Evolutionary conservation across 92 coral and sea anemone species (phyloP).

Genomic region (Hydrozoanthus gracilis): DNA sequence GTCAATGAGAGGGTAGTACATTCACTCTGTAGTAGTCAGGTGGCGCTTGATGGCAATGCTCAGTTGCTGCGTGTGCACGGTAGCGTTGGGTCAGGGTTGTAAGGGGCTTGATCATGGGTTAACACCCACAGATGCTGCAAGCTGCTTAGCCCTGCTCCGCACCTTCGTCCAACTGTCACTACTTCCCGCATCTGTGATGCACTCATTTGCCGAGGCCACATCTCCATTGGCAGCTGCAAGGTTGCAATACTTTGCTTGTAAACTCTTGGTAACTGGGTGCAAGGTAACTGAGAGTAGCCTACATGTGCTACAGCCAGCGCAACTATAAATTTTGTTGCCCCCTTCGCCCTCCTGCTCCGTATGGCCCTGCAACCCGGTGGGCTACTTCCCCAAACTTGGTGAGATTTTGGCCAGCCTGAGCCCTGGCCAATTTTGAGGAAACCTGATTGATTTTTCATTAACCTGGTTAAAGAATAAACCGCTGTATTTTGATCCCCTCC

Average conservation of each 20-base stretch:
- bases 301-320: conserved; percentile 58
- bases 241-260: conserved; percentile 64
- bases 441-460: no score
- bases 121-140: conserved; percentile 41
- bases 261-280: conserved; percentile 60
- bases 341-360: no score
- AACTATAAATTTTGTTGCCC: conserved; percentile 58
- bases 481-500: no score
- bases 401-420: no score
- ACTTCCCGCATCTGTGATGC: conserved; percentile 51
- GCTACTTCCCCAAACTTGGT: no score
- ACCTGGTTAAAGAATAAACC: no score
- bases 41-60: conserved; percentile 35
- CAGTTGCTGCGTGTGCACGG: conserved; percentile 47
- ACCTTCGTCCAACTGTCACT: conserved; percentile 44
- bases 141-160: conserved; percentile 57
- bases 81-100: conserved; percentile 48
- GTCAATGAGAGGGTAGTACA: conserved; percentile 39
- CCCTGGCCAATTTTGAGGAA: no score
- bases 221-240: conserved; percentile 54
- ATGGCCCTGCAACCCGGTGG: no score
- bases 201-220: conserved; percentile 45
- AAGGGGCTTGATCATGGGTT: conserved; percentile 52
- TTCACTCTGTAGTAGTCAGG: conserved; percentile 57
- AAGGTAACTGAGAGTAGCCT: conserved; percentile 57